Evolutionary conservation across 92 coral and sea anemone genomes (phyloP).

Genomic region (Epizoanthus fatuus): DNA sequence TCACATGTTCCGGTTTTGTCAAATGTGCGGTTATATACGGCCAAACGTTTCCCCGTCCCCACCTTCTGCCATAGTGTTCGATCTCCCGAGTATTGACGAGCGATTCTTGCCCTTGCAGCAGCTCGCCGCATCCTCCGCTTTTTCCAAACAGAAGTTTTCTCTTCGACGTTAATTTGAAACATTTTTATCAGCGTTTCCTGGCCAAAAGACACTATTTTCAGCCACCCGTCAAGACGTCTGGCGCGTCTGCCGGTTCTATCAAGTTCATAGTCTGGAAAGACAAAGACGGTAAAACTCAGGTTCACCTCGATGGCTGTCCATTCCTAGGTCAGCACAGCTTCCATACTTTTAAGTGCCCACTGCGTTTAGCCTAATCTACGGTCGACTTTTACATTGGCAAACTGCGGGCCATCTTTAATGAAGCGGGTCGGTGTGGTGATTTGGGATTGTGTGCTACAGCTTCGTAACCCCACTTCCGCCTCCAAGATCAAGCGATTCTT

Average conservation of each 20-base stretch:
- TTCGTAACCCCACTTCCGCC: background rate
- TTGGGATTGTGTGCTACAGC: background rate
- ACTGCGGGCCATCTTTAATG: background rate
- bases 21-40: slow-evolving; percentile 62
- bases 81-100: slow-evolving; percentile 41
- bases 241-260: no score
- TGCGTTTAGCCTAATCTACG: background rate
- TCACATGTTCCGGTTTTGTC: slow-evolving; percentile 53
- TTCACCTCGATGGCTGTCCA: background rate
- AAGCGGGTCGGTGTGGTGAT: background rate
- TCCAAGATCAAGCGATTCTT: background rate
- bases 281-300: background rate
- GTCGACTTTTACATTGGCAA: background rate
- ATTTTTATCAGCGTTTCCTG: background rate
- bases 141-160: slow-evolving; percentile 32
- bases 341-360: no score
- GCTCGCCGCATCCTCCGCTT: slow-evolving; percentile 30
- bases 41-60: background rate
- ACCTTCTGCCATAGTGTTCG: background rate
- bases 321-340: no score
- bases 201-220: background rate
- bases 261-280: background rate
- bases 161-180: background rate
- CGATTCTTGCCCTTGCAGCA: slow-evolving; percentile 35
- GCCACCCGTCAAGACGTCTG: background rate